These are phyloP conservation scores for Sciurus carolinensis DNA, from an alignment of 2,797 vertebrate genomes.

Conservation along the genomic window DNA sequence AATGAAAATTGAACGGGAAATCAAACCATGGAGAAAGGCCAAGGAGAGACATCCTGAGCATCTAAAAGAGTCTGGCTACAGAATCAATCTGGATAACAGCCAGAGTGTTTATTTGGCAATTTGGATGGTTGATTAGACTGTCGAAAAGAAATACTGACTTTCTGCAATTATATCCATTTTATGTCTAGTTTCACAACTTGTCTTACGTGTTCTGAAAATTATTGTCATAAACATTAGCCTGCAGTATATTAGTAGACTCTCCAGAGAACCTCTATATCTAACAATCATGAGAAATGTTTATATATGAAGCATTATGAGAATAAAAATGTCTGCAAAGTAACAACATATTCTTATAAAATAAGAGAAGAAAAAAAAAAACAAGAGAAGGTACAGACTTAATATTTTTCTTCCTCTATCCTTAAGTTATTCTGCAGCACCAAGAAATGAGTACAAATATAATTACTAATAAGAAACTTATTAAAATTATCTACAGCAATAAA, in stretches of 20 bases:
- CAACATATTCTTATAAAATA: constrained; percentile 22
- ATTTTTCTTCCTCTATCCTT: not conserved
- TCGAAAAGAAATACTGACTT: not conserved
- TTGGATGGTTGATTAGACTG: not conserved
- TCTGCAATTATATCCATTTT: not conserved
- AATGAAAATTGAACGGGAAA: not conserved
- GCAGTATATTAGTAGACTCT: not conserved
- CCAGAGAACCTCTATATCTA: not conserved
- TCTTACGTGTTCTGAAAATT: not conserved
- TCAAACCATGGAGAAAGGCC: not conserved
- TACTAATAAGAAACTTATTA: not conserved
- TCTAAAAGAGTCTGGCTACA: not conserved
- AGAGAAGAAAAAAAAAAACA: not conserved
- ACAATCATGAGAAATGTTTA: not conserved
- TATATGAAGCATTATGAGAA: not conserved
- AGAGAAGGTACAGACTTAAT: not conserved
- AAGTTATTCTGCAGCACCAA: not conserved
- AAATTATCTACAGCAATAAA: not conserved
- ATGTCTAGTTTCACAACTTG: not conserved
- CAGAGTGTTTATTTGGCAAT: not conserved
- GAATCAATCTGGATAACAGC: not conserved
- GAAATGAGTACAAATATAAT: not conserved
- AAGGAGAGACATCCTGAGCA: not conserved
- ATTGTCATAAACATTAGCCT: not conserved
- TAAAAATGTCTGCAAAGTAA: constrained; percentile 39